These are phyloP conservation scores for Crotophaga sulcirostris DNA, from an alignment of 2,113 vertebrate species.

Conservation along the genomic window DNA sequence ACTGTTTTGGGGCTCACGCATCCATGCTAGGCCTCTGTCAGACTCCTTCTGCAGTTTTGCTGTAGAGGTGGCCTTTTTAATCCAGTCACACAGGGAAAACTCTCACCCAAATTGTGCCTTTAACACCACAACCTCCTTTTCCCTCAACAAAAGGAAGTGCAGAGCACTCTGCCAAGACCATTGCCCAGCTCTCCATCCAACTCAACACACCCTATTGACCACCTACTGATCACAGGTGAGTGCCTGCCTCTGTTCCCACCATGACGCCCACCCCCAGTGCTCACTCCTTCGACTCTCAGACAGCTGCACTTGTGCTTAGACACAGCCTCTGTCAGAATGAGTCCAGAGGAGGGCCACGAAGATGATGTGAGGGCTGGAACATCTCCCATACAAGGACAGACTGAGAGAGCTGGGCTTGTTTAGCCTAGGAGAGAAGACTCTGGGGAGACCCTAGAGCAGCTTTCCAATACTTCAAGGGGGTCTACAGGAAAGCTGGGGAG, in stretches of 20 bases:
- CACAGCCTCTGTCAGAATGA: neutral
- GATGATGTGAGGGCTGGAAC: no score
- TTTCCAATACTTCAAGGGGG: no score
- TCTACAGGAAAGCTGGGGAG: no score
- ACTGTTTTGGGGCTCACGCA: neutral
- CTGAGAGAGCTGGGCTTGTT: no score
- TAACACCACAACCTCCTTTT: neutral
- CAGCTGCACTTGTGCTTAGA: neutral
- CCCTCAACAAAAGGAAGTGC: rapidly evolving
- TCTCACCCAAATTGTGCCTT: neutral
- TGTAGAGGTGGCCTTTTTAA: neutral
- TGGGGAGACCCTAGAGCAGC: no score
- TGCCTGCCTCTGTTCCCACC: neutral
- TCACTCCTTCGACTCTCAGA: neutral
- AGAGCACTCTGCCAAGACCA: neutral
- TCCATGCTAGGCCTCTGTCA: neutral
- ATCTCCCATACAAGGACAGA: no score
- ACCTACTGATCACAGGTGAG: neutral
- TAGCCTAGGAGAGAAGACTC: no score
- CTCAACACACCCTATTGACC: neutral
- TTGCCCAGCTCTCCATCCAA: neutral
- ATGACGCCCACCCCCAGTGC: rapidly evolving
- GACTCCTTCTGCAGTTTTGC: neutral
- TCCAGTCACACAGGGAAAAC: neutral
- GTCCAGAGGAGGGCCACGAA: no score